A percentile compares a stretch with the other conserved stretches of the same genome.
phyloP scores from a whole-genome alignment of 2,888 invertebrate genomes.

The Eupelmus urozonus region DNA sequence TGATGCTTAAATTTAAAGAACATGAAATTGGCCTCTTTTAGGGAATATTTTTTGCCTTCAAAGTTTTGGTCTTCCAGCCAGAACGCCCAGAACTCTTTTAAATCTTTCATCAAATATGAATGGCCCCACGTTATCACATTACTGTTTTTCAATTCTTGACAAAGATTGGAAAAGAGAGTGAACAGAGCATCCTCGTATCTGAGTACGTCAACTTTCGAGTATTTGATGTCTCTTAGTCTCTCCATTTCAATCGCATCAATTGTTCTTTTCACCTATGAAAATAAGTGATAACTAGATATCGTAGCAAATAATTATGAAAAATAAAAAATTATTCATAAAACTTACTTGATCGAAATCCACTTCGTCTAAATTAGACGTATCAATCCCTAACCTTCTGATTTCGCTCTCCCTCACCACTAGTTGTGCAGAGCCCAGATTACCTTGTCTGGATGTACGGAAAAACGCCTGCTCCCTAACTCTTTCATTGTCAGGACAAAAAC shows the following conservation, averaged over 20 bases:
- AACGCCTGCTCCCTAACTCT: slow-evolving; percentile 55
- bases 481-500: slow-evolving; percentile 59
- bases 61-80: slow-evolving; percentile 60
- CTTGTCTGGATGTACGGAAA: slow-evolving; percentile 56
- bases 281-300: no score
- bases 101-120: slow-evolving; percentile 58
- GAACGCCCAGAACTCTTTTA: slow-evolving; percentile 57
- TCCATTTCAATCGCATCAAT: slow-evolving; percentile 53
- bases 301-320: no score
- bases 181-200: slow-evolving; percentile 57
- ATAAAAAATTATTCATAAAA: no score
- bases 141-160: slow-evolving; percentile 57
- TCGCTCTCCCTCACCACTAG: slow-evolving; percentile 53
- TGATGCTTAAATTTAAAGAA: slow-evolving; percentile 55
- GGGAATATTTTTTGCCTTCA: slow-evolving; percentile 53
- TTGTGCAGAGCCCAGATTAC: slow-evolving; percentile 52
- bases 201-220: slow-evolving; percentile 53
- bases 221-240: slow-evolving; percentile 52
- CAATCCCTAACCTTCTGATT: slow-evolving; percentile 42
- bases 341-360: slow-evolving; percentile 57
- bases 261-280: slow-evolving; percentile 49
- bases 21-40: slow-evolving; percentile 54
- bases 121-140: slow-evolving; percentile 59
- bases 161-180: slow-evolving; percentile 52
- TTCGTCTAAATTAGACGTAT: slow-evolving; percentile 33